Evolutionary conservation across 2,888 invertebrate genomes (phyloP), one percentile per base, ranked within the genome.

Genomic region (Xestia rhomboidea): DNA sequence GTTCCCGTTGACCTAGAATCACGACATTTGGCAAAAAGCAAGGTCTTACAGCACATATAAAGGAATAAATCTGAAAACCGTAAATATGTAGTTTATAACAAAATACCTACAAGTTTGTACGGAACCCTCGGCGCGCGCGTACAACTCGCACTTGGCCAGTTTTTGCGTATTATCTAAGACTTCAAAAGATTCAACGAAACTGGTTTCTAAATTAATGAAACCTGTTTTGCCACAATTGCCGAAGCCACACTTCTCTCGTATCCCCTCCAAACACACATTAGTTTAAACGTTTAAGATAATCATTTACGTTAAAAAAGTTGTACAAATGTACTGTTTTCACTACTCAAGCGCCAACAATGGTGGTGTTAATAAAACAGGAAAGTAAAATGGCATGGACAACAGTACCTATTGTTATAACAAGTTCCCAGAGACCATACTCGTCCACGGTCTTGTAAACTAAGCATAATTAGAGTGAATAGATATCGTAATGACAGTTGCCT

Each of bases 391-490:
- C 73, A 71, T 83, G 68, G 21, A 49, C 63, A 87, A 83, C 79
- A 66, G 75, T 68, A 21, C 1, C 72, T 44, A 85, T 85, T 87
- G 87, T 87, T 77, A 51, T 62, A 49, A 68, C 71, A 72, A 67
- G 57, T 79, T 87, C 84, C 41, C 86, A 80, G 80, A 80, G 18
- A 60, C 75, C 60, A 70, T 77, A 71, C 13, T 38, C 70, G 62
- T 82, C 57, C 63, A 67, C 73, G 68, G 67, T 82, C 77, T 64
- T 83, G 82, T 84, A 83, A 86, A 88, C 84, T 79, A 67, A 81
- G 54, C 75, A 73, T 82, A 81, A 83, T 81, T 81, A 78, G 73
- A 88, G 83, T 88, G 87, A 79, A 85, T 85, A 83, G 71, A 68
- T 76, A 62, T 77, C 72, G 30, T 77, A 51, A 82, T 71, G 49